These are phyloP conservation scores for Paramacrobiotus metropolitanus DNA, from an alignment of 1,140 invertebrate species.

Conservation along the genomic window DNA sequence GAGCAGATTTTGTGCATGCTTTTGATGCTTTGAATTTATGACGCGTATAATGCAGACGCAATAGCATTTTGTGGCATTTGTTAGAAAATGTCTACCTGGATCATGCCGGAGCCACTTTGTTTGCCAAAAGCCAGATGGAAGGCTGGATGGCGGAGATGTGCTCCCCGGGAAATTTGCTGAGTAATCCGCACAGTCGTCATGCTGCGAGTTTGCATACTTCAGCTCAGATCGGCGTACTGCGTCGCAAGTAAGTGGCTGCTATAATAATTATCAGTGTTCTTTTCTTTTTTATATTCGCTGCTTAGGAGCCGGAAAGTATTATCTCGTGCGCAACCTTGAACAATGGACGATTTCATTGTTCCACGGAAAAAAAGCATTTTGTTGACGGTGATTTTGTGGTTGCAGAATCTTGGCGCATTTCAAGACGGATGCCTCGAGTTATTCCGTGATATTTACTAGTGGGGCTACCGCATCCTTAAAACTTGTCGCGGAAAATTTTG, in stretches of 20 bases:
- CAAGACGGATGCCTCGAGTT: conserved; percentile 49
- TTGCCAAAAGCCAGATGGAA: conserved; percentile 46
- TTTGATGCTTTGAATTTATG: no score
- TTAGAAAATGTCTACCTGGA: conserved; percentile 58
- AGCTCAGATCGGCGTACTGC: conserved; percentile 51
- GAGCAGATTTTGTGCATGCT: no score
- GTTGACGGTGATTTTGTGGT: conserved; percentile 17
- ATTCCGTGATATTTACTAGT: conserved; percentile 68
- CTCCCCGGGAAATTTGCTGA: conserved; percentile 43
- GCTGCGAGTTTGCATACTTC: conserved; percentile 42
- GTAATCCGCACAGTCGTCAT: conserved; percentile 59
- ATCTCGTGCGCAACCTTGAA: no score
- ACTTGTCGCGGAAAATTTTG: conserved; percentile 54
- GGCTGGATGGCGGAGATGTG: no score
- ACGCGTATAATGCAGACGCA: no score
- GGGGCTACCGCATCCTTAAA: conserved; percentile 63
- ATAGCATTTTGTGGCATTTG: no score
- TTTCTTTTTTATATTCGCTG: no score
- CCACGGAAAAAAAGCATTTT: conserved; percentile 7
- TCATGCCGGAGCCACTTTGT: conserved; percentile 64
- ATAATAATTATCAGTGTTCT: no score
- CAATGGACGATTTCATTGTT: conserved; percentile 13
- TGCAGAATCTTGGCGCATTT: conserved; percentile 55
- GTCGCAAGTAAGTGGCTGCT: conserved; percentile 53
- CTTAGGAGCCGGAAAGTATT: no score